Base-by-base conservation (phyloP, 1,140 invertebrate species). In the Aplysia californica region DNA sequence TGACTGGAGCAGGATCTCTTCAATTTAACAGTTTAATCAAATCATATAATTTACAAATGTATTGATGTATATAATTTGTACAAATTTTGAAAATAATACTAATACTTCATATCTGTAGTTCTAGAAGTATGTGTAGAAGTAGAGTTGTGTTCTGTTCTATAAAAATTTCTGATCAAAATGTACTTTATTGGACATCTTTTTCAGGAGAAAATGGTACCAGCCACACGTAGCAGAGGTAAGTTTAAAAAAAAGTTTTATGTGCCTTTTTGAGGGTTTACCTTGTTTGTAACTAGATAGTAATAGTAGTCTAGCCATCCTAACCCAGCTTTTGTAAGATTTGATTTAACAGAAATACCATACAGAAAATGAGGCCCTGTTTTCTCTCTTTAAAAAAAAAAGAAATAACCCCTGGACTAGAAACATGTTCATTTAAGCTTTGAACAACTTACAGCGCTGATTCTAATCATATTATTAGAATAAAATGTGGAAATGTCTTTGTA, bases 201-300 rank as follows among this genome's bases (percentile, higher is more conserved):
- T 31, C 39, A 72, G 69, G 23, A 58, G 55, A 21, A 72, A 72
- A 59, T 72, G 69, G 69, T 72, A 72, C 39, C 55, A 72, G 26
- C 29, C 69, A 36, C 69, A 72, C 39, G 20, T 72, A n/a, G 69
- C 50, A 10, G 69, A 72, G 50, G 69, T 72, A 72, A 70, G 31
- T 20, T 66, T 66, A 66, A 36, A 15, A 33, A 33, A 66, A 66
- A 66, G 15, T 36, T 23, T 31, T 66, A 61, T 10, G 44, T 50
- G 44, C 10, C n/a, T n/a, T 50, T 50, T 50, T 10, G n/a, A 50
- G n/a, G 10, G 10, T 15, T 15, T 50, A 15, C 44, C n/a, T 10
- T 50, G 44, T 15, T 50, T 50, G n/a, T 50, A 50, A 50, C 10
- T 15, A 15, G n/a, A 50, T 15, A n/a, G 10, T 50, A 50, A n/a